phyloP scores from a whole-genome alignment of 2,797 vertebrate genomes.

The Acipenser ruthenus region DNA sequence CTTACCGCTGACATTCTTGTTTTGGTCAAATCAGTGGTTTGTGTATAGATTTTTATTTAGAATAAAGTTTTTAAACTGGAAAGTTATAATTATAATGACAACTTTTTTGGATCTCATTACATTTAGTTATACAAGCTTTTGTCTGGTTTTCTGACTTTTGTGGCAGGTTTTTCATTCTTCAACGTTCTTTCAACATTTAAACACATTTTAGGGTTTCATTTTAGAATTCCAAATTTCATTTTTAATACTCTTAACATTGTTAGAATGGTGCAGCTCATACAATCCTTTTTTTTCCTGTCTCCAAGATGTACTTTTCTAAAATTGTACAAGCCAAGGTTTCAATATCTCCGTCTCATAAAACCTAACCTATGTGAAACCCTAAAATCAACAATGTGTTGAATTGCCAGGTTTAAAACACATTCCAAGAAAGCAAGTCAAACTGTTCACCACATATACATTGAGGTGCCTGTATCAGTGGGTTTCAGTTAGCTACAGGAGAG shows the following conservation, averaged over 20 bases:
- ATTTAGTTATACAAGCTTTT: conserved; percentile 54
- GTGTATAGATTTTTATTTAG: conserved; percentile 76
- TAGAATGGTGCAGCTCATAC: conserved; percentile 26
- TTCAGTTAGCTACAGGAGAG: conserved; percentile 59
- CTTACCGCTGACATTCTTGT: conserved; percentile 53
- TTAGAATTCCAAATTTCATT: conserved; percentile 53
- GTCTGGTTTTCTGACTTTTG: conserved; percentile 38
- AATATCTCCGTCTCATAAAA: conserved; percentile 33
- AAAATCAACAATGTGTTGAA: conserved; percentile 38
- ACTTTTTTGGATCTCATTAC: conserved; percentile 60
- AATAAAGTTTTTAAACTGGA: conserved; percentile 84
- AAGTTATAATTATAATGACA: conserved; percentile 61
- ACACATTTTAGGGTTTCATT: conserved; percentile 53
- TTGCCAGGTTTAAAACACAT: conserved; percentile 61
- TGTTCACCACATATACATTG: conserved; percentile 52
- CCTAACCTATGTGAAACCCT: conserved; percentile 53
- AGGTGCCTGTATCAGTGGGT: conserved; percentile 55
- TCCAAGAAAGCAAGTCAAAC: conserved; percentile 58
- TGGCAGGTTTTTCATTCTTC: conserved; percentile 56
- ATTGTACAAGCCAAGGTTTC: conserved; percentile 37
- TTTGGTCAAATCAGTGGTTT: conserved; percentile 76
- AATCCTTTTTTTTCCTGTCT: conserved; percentile 26
- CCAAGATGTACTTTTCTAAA: conserved; percentile 45
- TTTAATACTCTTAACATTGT: conserved; percentile 39
- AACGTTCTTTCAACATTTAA: conserved; percentile 51